Evolutionary conservation across 1,140 invertebrate genomes (phyloP), one percentile per base, ranked within the genome.

Genomic region (Conus ventricosus): DNA sequence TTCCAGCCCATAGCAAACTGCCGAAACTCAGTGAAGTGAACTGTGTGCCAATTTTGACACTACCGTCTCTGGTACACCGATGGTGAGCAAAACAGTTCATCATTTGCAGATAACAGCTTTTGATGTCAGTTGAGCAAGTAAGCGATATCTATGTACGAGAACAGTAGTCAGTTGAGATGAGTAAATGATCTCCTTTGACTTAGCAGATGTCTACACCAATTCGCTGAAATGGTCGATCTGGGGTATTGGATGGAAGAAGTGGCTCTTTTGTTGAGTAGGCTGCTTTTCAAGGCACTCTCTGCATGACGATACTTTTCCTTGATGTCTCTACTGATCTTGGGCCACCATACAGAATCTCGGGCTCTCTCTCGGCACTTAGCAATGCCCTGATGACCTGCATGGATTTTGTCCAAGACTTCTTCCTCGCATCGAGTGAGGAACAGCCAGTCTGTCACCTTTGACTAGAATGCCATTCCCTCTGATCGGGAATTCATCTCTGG

Each of bases 71-170:
- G 95, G 95, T 81, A 95, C 89, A 15, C 95, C 95, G n/a, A 89
- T 94, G 93, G 60, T 91, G 89, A 8, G 93, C 91, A 91, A 96
- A n/a, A 95, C 10, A 95, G 39, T 39, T 93, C n/a, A 88, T 89
- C 53, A 90, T 11, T 78, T 84, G 23, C 23, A 60, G 76, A 90
- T 90, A 1, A 89, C 86, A 60, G 51, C 23, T 10, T 20, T 25
- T 84, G 81, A 81, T 1, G 89, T 86, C 15, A 87, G 53, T 27
- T 63, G 60, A 8, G 15, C 60, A 89, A 71, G 27, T 89, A 51
- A n/a, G 88, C 85, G 10, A 91, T 85, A 60, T 91, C 90, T n/a
- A 91, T 76, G 53, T 78, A 91, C 89, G 39, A 5, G 88, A 91
- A 25, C 63, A 91, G 25, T 91, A 91, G 80, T 91, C 89, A n/a